Conservation (phyloP, 2,797 vertebrate species). For the Coregonus ussuriensis region DNA sequence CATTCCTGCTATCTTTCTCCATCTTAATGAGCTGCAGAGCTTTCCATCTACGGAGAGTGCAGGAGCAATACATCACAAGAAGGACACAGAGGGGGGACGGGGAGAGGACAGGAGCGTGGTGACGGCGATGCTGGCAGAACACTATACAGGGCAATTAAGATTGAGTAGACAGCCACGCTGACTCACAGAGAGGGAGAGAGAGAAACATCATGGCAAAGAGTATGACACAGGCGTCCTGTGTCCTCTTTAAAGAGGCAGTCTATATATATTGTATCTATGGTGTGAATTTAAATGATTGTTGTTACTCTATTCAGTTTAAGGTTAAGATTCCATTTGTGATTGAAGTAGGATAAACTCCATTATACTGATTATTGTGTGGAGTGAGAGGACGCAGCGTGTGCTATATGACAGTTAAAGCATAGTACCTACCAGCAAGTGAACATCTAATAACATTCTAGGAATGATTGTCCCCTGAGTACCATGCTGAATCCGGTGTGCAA, state of each 20-base stretch:
- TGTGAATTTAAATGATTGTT: too few relatives aligned
- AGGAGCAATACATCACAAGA: conserved; percentile 70
- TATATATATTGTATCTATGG: not conserved
- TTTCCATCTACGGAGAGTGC: conserved; percentile 70
- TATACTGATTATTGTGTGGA: not conserved
- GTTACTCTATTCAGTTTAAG: not conserved
- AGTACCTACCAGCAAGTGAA: not conserved
- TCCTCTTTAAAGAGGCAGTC: not conserved
- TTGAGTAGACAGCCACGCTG: conserved; percentile 51
- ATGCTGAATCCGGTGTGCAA: not conserved
- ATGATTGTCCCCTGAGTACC: not conserved
- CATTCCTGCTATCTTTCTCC: conserved; percentile 76
- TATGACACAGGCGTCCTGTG: conserved; percentile 18
- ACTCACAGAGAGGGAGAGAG: conserved; percentile 32
- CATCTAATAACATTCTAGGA: not conserved
- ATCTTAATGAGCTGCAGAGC: conserved; percentile 81
- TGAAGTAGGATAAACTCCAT: not conserved
- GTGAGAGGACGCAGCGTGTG: not conserved
- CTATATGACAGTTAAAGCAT: not conserved
- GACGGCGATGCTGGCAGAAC: conserved; percentile 55
- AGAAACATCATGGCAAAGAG: conserved; percentile 32
- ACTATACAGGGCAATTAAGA: conserved; percentile 49
- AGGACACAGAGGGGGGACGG: conserved; percentile 53
- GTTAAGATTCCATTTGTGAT: not conserved
- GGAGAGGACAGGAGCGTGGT: conserved; percentile 60